Evolutionary conservation across 2,113 vertebrate species (phyloP).

Genomic region (Glaucomys volans): DNA sequence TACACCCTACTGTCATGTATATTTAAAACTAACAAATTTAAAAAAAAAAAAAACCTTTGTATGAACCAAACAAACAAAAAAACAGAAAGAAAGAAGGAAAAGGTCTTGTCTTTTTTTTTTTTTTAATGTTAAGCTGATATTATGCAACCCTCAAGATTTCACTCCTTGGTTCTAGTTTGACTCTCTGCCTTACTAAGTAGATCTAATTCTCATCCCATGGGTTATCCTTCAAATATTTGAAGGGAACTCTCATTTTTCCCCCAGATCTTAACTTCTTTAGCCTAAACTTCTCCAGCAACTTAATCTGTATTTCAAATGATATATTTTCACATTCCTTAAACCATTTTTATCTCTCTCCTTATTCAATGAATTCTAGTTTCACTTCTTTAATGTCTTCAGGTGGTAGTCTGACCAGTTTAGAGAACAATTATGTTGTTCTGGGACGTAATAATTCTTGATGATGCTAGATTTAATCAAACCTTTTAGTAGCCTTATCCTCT

Average conservation of each 20-base stretch:
- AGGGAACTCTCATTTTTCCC: background rate
- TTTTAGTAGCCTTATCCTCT: background rate
- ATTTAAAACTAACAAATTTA: too few species aligned
- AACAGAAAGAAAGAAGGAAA: background rate
- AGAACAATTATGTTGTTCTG: background rate
- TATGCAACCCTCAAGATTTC: background rate
- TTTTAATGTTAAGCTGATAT: background rate
- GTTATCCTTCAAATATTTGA: background rate
- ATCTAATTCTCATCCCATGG: background rate
- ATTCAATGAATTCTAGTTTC: background rate
- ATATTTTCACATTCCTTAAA: slow-evolving; percentile 21
- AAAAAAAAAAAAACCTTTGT: too few species aligned
- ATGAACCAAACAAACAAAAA: too few species aligned
- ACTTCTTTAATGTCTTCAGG: background rate
- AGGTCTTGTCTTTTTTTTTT: background rate
- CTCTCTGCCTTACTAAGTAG: background rate
- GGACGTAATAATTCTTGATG: background rate
- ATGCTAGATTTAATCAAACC: background rate
- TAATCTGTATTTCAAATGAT: background rate
- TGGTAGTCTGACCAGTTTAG: background rate
- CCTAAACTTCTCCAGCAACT: background rate
- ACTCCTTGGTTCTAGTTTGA: background rate
- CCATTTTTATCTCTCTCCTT: background rate
- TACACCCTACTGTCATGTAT: too few species aligned
- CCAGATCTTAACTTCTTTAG: background rate